These are phyloP conservation scores for Muntiacus muntjak DNA, from an alignment of 2,113 vertebrate genomes.

Conservation along the genomic window DNA sequence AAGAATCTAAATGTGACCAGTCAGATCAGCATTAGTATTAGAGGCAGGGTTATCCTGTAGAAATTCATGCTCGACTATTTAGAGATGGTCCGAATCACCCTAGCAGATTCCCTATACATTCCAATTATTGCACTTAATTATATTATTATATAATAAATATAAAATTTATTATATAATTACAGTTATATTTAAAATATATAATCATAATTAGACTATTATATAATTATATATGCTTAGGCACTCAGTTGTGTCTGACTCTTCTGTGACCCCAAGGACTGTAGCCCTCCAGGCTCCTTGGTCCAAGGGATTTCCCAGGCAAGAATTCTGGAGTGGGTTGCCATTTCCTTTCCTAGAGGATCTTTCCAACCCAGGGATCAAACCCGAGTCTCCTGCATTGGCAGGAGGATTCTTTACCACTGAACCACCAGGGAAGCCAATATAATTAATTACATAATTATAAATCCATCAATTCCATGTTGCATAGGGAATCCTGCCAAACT, in stretches of 20 bases:
- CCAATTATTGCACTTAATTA: neutral
- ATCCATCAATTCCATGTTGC: neutral
- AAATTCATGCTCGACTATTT: neutral
- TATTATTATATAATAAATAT: neutral
- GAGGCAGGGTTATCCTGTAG: neutral
- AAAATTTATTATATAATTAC: neutral
- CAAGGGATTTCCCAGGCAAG: neutral
- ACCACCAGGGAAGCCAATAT: neutral
- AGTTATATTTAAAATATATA: neutral
- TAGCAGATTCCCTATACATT: neutral
- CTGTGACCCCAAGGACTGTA: neutral
- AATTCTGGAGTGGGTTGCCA: neutral
- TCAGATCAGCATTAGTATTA: neutral
- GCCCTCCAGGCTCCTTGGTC: neutral
- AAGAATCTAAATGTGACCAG: neutral
- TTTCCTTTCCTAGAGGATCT: neutral
- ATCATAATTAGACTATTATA: neutral
- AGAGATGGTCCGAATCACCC: neutral
- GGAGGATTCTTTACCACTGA: neutral
- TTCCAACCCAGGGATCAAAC: neutral
- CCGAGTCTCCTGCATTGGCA: neutral
- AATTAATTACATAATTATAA: neutral
- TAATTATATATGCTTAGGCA: neutral
- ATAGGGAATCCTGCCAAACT: neutral
- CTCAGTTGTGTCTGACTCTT: neutral